Evolutionary conservation across 2,888 invertebrate species (phyloP).

Genomic region (Acronicta leporina): DNA sequence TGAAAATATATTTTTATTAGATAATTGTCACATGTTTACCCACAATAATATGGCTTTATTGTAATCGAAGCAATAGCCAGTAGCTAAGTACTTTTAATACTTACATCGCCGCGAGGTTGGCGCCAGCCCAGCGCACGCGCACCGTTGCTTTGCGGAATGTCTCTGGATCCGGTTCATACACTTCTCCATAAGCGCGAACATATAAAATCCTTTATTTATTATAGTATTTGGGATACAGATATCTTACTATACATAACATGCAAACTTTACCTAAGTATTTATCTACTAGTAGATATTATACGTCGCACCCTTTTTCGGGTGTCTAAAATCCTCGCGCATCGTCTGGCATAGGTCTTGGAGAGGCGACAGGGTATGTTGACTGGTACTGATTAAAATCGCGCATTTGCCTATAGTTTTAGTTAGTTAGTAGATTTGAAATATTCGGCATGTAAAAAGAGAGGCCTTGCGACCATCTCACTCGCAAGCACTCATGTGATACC

Average conservation of each 20-base stretch:
- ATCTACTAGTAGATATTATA: too few species aligned
- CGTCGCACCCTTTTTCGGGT: too few species aligned
- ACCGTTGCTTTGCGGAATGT: conserved; percentile 73
- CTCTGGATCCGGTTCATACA: conserved; percentile 68
- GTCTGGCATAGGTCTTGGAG: too few species aligned
- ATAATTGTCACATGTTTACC: not conserved
- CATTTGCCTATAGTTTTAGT: too few species aligned
- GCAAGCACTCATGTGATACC: too few species aligned
- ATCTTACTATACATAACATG: not conserved
- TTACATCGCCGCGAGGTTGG: conserved; percentile 31
- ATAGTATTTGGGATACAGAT: conserved; percentile 10
- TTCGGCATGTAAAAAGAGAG: too few species aligned
- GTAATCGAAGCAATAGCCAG: conserved; percentile 35
- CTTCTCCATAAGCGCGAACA: conserved; percentile 28
- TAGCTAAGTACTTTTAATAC: conserved; percentile 35
- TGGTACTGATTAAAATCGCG: too few species aligned
- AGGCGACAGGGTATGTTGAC: too few species aligned
- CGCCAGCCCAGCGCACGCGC: conserved; percentile 60
- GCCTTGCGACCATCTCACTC: too few species aligned
- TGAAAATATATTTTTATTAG: too few species aligned
- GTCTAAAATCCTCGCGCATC: too few species aligned
- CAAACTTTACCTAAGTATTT: not conserved
- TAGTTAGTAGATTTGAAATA: too few species aligned
- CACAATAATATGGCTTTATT: conserved; percentile 35
- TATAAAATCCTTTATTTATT: conserved; percentile 33